Base-by-base conservation (phyloP, 2,888 invertebrate genomes). In the Hirtodrosophila alboralis region DNA sequence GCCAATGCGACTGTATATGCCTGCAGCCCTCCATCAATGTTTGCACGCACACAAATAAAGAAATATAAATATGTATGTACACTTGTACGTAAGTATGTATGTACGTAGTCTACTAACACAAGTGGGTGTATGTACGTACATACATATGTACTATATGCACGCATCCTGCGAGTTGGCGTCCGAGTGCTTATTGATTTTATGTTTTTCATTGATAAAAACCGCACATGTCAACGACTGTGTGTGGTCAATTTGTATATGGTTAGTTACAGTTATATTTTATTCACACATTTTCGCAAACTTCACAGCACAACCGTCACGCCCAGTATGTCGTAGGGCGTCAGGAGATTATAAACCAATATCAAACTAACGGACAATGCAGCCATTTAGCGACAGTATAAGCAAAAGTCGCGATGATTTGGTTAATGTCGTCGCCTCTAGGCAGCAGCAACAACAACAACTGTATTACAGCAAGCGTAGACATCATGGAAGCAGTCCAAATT, bases 321-420 rank as follows among this genome's bases (percentile, higher is more conserved):
- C 69, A 78, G 72, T 38, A 85, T 78, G 77, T 71, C 84, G 79
- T 85, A 85, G 73, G 47, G 40, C 38, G 27, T 14, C 38, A 49
- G 36, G 40, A 52, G 33, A 47, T 26, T 12, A 13, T 34, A 38
- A 47, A n/a, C 44, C 12, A 43, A 37, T 34, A 37, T 30, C 14
- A 52, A 48, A 53, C 45, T 45, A 44, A 67, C 62, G 62, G 73
- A 88, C 73, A 73, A 90, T 90, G 90, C 90, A 89, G 81, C 90
- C 90, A 51, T 85, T 87, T 64, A 86, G 79, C 66, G 88, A 90
- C 60, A 88, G 84, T 53, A 72, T 89, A 56, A 89, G 87, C 74
- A 90, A 88, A 74, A 90, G 90, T 83, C 89, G 89, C 34, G 90
- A 90, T 74, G 90, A 90, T 85, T 79, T 90, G 75, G 86, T 84